Percentiles rank a stretch among this genome's conserved stretches.
Evolutionary conservation across 2,113 vertebrate species (phyloP).

Genomic region (Chamaetylas fuelleborni): DNA sequence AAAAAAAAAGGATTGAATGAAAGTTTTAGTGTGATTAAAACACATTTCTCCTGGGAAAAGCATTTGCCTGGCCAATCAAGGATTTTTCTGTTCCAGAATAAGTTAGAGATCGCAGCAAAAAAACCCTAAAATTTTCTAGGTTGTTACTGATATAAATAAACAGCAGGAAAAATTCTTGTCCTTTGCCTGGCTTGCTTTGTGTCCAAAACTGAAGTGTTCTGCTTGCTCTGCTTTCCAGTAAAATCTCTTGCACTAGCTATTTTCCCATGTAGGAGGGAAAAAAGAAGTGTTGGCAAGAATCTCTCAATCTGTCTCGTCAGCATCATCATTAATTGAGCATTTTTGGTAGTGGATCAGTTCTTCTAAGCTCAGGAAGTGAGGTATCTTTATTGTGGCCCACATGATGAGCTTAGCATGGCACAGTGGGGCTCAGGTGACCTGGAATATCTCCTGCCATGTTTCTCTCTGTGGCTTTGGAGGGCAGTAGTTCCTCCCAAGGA

Average conservation of each 20-base stretch:
- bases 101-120: neutral
- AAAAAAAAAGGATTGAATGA: neutral
- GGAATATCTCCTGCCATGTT: neutral
- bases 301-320: neutral
- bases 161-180: neutral
- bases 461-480: neutral
- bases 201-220: neutral
- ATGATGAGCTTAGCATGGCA: accelerated
- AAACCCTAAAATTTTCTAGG: neutral
- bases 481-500: neutral
- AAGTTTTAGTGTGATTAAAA: neutral
- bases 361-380: neutral
- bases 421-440: neutral
- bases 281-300: neutral
- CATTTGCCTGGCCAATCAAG: neutral
- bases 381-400: neutral
- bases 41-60: neutral
- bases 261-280: neutral
- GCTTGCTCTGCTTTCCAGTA: neutral
- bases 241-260: neutral
- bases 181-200: neutral
- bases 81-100: neutral
- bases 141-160: neutral
- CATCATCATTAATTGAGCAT: neutral
- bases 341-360: neutral